These are phyloP conservation scores for Aproaerema taeniolella DNA, from an alignment of 2,888 invertebrate species.

Conservation along the genomic window DNA sequence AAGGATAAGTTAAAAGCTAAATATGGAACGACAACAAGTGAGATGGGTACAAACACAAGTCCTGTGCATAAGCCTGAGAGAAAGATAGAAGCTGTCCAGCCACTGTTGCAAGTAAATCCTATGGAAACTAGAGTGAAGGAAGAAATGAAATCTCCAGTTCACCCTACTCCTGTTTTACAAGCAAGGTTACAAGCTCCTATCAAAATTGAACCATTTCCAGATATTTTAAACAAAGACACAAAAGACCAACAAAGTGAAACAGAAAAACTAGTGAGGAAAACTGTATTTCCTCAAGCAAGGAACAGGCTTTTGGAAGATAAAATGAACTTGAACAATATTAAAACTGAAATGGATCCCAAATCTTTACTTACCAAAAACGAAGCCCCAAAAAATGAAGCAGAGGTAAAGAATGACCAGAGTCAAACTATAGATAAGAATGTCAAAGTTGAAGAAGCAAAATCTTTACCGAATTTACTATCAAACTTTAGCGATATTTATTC, in stretches of 20 bases:
- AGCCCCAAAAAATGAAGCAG: too few species aligned
- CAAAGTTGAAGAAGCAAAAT: neutral
- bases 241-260: conserved; percentile 28
- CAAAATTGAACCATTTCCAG: conserved; percentile 16
- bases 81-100: conserved; percentile 19
- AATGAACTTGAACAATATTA: conserved; percentile 11
- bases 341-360: neutral
- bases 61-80: conserved; percentile 28
- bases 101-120: conserved; percentile 23
- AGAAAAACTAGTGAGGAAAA: conserved; percentile 59
- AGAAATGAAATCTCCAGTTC: too few species aligned
- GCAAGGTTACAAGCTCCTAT: conserved; percentile 17
- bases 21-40: conserved; percentile 26
- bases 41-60: conserved; percentile 24
- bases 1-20: conserved; percentile 27
- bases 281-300: conserved; percentile 61
- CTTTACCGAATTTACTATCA: too few species aligned
- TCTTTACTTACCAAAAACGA: neutral
- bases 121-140: conserved; percentile 22
- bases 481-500: too few species aligned
- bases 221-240: conserved; percentile 13
- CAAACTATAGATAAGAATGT: neutral
- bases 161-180: too few species aligned
- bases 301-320: conserved; percentile 51
- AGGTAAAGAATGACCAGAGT: too few species aligned